These are phyloP conservation scores for Drosophila orosa DNA, from an alignment of 1,140 invertebrate species.

Conservation along the genomic window DNA sequence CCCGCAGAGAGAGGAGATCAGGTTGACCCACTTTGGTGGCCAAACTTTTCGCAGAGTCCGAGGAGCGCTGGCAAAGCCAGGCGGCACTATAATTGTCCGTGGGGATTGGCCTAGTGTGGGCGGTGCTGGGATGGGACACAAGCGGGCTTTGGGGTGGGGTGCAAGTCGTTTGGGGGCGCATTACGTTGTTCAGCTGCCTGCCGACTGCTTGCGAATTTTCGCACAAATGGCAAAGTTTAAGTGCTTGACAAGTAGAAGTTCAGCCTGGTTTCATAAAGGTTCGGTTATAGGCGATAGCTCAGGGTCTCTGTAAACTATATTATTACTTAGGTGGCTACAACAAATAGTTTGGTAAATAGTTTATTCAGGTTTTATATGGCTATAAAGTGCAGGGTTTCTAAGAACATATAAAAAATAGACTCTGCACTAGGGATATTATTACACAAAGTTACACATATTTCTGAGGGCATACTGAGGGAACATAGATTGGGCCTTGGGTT, in stretches of 20 bases:
- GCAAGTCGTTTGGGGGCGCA: constrained; percentile 16
- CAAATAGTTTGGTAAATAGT: neutral
- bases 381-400: neutral
- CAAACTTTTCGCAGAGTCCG: constrained; percentile 9
- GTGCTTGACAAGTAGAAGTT: constrained; percentile 22
- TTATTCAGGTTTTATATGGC: neutral
- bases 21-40: constrained; percentile 16
- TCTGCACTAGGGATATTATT: neutral
- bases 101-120: constrained; percentile 14
- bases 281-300: neutral
- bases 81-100: constrained; percentile 15
- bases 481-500: neutral
- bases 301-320: neutral
- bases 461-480: too few species aligned
- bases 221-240: constrained; percentile 24
- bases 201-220: constrained; percentile 17
- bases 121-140: neutral
- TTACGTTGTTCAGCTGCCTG: constrained; percentile 23
- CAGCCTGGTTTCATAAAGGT: constrained; percentile 10
- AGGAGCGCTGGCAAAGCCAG: constrained; percentile 2
- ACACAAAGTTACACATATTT: too few species aligned
- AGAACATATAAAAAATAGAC: neutral
- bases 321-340: neutral
- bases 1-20: constrained; percentile 7
- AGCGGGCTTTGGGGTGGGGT: neutral